A percentile compares a stretch with the other conserved stretches of the same genome.
These are phyloP conservation scores for Conchocele bisecta DNA, from an alignment of 2,888 invertebrate genomes.

Conservation along the genomic window DNA sequence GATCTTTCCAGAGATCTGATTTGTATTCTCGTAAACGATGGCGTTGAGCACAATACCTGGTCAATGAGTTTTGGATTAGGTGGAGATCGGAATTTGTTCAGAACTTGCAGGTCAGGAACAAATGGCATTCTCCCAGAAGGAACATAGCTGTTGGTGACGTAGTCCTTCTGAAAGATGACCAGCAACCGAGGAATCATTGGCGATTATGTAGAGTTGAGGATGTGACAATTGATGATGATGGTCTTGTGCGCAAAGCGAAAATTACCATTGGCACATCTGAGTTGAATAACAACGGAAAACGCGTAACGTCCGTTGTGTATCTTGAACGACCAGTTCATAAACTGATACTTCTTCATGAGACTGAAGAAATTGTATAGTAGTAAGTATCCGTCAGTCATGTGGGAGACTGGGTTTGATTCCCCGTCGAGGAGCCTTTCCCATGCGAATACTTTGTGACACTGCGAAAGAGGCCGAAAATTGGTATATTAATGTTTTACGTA, in stretches of 20 bases:
- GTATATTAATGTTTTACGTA: too few species aligned
- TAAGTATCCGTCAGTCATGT: too few species aligned
- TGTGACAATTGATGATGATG: slow-evolving; percentile 27
- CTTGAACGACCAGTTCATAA: slow-evolving; percentile 54
- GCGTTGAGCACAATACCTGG: slow-evolving; percentile 52
- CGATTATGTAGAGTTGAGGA: slow-evolving; percentile 21
- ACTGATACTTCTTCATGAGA: slow-evolving; percentile 39
- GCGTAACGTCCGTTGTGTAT: background rate
- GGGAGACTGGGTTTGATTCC: too few species aligned
- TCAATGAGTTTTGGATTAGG: slow-evolving; percentile 58
- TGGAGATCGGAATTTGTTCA: slow-evolving; percentile 56
- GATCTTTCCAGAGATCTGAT: slow-evolving; percentile 48
- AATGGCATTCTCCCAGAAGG: slow-evolving; percentile 40
- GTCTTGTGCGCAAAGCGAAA: slow-evolving; percentile 43
- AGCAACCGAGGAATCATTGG: slow-evolving; percentile 49
- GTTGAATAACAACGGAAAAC: slow-evolving; percentile 15
- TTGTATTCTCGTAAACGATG: slow-evolving; percentile 53
- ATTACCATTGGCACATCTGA: slow-evolving; percentile 8
- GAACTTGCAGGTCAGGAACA: slow-evolving; percentile 37
- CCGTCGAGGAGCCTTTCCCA: too few species aligned
- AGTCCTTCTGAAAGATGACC: slow-evolving; percentile 54
- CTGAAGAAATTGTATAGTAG: too few species aligned
- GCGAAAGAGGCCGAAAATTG: too few species aligned
- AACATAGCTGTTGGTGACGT: slow-evolving; percentile 51
- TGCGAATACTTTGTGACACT: too few species aligned